A percentile compares a stretch with the other conserved stretches of the same genome.
Evolutionary conservation across 2,113 vertebrate genomes (phyloP).

Genomic region (Erythrolamprus reginae): DNA sequence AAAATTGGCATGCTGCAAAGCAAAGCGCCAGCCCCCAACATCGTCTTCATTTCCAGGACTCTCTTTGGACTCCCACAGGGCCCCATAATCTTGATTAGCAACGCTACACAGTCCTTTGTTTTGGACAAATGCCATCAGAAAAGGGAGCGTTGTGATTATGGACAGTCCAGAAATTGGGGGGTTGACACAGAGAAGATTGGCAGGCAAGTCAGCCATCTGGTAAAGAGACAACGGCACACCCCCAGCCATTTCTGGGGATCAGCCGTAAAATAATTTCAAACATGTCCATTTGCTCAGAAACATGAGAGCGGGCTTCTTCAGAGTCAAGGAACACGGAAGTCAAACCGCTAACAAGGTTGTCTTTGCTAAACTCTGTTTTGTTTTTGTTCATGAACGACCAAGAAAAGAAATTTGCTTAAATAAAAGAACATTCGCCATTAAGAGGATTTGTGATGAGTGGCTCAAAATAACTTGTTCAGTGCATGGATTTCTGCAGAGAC

Average conservation of each 20-base stretch:
- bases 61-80: background rate
- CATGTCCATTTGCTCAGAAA: background rate
- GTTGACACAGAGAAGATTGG: background rate
- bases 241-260: background rate
- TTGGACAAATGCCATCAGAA: background rate
- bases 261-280: background rate
- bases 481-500: background rate
- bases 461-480: background rate
- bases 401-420: background rate
- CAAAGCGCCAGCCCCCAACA: background rate
- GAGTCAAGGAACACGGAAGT: background rate
- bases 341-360: background rate
- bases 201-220: background rate
- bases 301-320: background rate
- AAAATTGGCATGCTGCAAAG: background rate
- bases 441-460: too few species aligned
- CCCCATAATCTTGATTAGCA: background rate
- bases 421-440: background rate
- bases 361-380: background rate
- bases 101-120: background rate
- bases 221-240: background rate
- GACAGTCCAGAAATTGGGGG: background rate
- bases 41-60: background rate
- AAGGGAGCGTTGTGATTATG: background rate
- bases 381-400: background rate